phyloP scores from a whole-genome alignment of 2,113 vertebrate genomes.

The Echinops telfairi region DNA sequence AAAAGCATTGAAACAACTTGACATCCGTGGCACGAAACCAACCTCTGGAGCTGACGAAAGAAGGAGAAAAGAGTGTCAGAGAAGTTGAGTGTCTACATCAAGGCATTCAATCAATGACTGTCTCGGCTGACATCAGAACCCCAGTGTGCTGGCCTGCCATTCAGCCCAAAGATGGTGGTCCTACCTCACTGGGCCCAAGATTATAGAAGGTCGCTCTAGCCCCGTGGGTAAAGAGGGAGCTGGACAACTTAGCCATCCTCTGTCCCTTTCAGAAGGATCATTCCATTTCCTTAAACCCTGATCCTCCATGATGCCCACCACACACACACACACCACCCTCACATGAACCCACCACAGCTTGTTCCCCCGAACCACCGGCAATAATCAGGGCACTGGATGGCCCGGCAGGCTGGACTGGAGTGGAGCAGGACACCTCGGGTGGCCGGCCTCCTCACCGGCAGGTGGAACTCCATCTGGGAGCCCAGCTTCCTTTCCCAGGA shows the following conservation, averaged over 20 bases:
- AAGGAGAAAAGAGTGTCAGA: constrained; percentile 4
- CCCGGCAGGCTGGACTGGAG: neutral
- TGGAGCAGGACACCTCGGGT: neutral
- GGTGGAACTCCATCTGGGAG: constrained; percentile 10
- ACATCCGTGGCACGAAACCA: neutral
- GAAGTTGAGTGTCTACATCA: neutral
- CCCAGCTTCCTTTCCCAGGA: constrained; percentile 60
- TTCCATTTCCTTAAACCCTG: neutral
- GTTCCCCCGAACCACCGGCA: constrained; percentile 11
- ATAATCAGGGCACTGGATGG: neutral
- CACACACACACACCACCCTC: neutral
- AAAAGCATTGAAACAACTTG: constrained; percentile 8
- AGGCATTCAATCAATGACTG: neutral
- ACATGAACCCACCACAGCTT: neutral
- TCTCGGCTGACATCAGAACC: neutral
- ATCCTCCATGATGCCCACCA: neutral
- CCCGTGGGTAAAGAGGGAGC: neutral
- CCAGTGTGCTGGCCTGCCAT: neutral
- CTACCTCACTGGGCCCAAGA: neutral
- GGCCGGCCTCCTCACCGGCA: neutral
- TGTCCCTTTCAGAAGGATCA: neutral
- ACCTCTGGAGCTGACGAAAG: constrained; percentile 12
- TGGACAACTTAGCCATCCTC: neutral
- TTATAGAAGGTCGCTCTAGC: neutral
- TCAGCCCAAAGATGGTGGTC: neutral